Percentiles rank a stretch among this genome's conserved stretches.
These are phyloP conservation scores for Amblyopsis rosae DNA, from an alignment of 2,113 vertebrate species.

Conservation along the genomic window DNA sequence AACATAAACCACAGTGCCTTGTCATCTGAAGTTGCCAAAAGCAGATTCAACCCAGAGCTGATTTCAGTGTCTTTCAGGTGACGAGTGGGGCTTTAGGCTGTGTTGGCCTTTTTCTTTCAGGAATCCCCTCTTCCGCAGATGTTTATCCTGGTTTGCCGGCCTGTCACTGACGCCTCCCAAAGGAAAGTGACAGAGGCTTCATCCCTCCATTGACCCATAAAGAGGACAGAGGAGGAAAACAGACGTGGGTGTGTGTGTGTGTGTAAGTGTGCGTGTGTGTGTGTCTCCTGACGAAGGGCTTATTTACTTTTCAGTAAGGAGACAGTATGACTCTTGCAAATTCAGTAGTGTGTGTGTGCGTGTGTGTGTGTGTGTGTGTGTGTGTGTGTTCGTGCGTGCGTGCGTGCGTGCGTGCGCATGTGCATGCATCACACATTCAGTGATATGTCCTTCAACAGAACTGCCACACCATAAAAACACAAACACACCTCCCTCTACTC, in stretches of 20 bases:
- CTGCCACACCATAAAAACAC: slow-evolving; percentile 7
- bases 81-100: slow-evolving; percentile 53
- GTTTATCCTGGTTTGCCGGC: slow-evolving; percentile 59
- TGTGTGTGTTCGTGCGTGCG: slow-evolving; percentile 6
- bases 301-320: slow-evolving; percentile 68
- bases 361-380: slow-evolving; percentile 26
- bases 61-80: slow-evolving; percentile 48
- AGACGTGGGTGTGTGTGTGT: slow-evolving; percentile 19
- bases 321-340: slow-evolving; percentile 54
- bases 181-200: slow-evolving; percentile 77
- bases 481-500: slow-evolving; percentile 18
- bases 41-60: not conserved
- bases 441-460: slow-evolving; percentile 33
- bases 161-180: slow-evolving; percentile 69
- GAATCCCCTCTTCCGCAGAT: slow-evolving; percentile 73
- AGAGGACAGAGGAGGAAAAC: slow-evolving; percentile 65
- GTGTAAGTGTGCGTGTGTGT: slow-evolving; percentile 21
- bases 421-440: slow-evolving; percentile 14
- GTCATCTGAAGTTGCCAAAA: too few species aligned
- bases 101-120: slow-evolving; percentile 70
- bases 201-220: slow-evolving; percentile 76
- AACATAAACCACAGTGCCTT: too few species aligned
- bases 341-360: slow-evolving; percentile 59
- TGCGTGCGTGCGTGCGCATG: too few species aligned
- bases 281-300: slow-evolving; percentile 71